Conservation (phyloP, 2,888 invertebrate genomes). For the Andrena chrysosceles region DNA sequence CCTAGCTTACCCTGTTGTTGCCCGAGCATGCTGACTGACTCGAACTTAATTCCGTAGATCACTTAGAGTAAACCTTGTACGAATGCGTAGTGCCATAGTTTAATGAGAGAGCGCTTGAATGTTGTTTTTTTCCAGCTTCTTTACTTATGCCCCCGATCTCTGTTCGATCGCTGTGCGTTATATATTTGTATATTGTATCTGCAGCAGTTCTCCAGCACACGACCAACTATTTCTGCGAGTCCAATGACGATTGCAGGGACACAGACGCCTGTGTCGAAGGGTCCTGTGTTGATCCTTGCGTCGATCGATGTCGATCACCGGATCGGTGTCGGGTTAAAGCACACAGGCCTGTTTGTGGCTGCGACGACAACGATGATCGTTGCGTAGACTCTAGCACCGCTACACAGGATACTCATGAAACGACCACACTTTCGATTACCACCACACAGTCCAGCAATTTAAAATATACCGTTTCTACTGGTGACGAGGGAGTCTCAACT, state of each 20-base stretch:
- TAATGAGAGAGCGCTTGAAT: constrained; percentile 66
- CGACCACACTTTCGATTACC: constrained; percentile 31
- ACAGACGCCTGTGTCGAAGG: constrained; percentile 94
- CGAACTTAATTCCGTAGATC: constrained; percentile 68
- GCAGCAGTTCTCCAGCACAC: constrained; percentile 85
- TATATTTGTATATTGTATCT: constrained; percentile 81
- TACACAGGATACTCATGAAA: constrained; percentile 21
- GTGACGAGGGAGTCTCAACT: constrained; percentile 2
- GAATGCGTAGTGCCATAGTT: constrained; percentile 61
- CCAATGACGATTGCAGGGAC: constrained; percentile 93
- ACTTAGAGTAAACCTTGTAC: constrained; percentile 58
- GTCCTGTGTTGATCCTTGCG: constrained; percentile 93
- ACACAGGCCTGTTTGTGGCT: constrained; percentile 93
- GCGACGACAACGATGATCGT: constrained; percentile 77
- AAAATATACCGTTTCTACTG: constrained; percentile 1
- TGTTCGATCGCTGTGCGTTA: constrained; percentile 72
- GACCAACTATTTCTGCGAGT: constrained; percentile 89
- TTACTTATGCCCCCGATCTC: constrained; percentile 36
- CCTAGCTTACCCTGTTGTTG: constrained; percentile 71
- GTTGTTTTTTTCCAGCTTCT: constrained; percentile 48
- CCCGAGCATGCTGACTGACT: constrained; percentile 72
- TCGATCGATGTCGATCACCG: constrained; percentile 90
- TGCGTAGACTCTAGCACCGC: constrained; percentile 34
- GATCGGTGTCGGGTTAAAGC: constrained; percentile 93
- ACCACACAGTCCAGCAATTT: constrained; percentile 14